Conservation (phyloP, 2,113 vertebrate species). For the Toxotes jaculatrix region DNA sequence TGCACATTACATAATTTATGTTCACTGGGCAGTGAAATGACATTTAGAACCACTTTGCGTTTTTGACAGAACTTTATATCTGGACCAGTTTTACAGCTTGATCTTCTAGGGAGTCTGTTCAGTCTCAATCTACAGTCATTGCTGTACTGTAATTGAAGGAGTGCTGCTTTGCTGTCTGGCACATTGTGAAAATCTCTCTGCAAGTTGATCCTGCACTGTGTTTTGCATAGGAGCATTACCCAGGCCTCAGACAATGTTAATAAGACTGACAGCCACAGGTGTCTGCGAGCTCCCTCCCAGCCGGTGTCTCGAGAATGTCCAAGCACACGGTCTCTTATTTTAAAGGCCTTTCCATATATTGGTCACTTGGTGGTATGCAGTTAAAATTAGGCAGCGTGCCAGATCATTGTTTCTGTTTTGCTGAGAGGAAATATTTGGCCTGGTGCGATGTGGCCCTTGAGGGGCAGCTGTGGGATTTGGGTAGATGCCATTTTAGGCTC, state of each 20-base stretch:
- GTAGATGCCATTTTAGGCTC: slow-evolving; percentile 77
- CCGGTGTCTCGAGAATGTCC: slow-evolving; percentile 70
- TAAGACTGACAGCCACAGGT: slow-evolving; percentile 79
- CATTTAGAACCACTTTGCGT: background rate
- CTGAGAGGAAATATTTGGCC: slow-evolving; percentile 77
- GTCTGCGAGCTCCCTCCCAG: slow-evolving; percentile 52
- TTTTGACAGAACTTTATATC: background rate
- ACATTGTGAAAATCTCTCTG: slow-evolving; percentile 18
- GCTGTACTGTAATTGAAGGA: background rate
- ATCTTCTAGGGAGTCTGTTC: background rate
- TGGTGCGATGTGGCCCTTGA: slow-evolving; percentile 71
- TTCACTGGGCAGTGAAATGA: background rate
- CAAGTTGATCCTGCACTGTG: slow-evolving; percentile 19
- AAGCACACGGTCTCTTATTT: slow-evolving; percentile 60
- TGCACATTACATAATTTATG: background rate
- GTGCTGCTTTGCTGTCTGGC: slow-evolving; percentile 11
- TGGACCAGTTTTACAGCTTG: slow-evolving; percentile 9
- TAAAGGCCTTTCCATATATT: slow-evolving; percentile 64
- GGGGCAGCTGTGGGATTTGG: slow-evolving; percentile 77
- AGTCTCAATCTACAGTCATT: background rate
- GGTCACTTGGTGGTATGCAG: slow-evolving; percentile 66
- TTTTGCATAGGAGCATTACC: slow-evolving; percentile 34
- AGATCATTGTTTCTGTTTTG: slow-evolving; percentile 82
- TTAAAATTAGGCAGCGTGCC: slow-evolving; percentile 78
- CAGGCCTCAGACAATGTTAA: slow-evolving; percentile 54